Evolutionary conservation across 2,797 vertebrate species (phyloP), one percentile per base, ranked within the genome.

Genomic region (Rallus crepitans): DNA sequence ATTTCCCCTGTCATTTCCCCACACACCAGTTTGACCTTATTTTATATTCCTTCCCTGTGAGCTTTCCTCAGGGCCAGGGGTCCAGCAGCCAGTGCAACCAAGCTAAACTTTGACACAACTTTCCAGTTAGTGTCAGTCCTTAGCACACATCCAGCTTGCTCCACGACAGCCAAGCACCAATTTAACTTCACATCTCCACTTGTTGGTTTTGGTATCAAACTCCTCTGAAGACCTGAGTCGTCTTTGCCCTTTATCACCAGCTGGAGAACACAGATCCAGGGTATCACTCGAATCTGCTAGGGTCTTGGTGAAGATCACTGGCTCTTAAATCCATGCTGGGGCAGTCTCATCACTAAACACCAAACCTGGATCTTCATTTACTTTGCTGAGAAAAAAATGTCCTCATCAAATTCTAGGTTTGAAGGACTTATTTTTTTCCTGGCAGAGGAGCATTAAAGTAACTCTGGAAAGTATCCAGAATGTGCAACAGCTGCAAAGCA

Each of bases 391-490:
- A 82, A 91, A 70, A 70, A 56, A 61, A 92, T 3, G 23, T 42
- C 57, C 57, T 60, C 57, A 39, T 39, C 68, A 40, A 37, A 59
- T 16, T 81, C 45, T 69, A 87, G 75, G 56, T 28, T 59, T 83
- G 65, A 93, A 89, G 87, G 37, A 53, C 53, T 82, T 33, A 1
- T 69, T 81, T 53, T 88, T 88, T 71, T 66, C 73, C 70, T 56
- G 64, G 64, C 57, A 87, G 61, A 71, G 24, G 71, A 71, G 86
- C 70, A 82, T 55, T 81, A 64, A 66, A 90, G 89, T 19, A 68
- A 73, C 76, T 82, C 78, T 95, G 87, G 89, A 87, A 69, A 64
- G 35, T 6, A 88, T 70, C 87, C 91, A 96, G 92, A 92, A 77
- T 59, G 57, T 53, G 77, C 75, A 96, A 84, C 68, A 95, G 90